Base-by-base conservation (phyloP, 2,113 vertebrate genomes). In the Sinocyclocheilus maitianheensis region DNA sequence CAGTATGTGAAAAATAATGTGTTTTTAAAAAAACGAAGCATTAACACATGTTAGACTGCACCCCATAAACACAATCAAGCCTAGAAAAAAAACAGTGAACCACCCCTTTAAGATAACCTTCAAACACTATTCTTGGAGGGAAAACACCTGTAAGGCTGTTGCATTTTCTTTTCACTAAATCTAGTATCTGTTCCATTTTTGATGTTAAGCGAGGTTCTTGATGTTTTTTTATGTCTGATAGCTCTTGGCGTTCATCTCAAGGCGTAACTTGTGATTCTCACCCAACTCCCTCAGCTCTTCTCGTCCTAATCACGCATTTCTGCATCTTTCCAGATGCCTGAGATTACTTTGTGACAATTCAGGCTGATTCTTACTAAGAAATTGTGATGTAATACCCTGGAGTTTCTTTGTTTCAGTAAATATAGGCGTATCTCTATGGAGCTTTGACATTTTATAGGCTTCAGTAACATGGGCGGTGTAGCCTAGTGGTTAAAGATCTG, bases 341-440 rank as follows among this genome's bases (percentile, higher is more conserved):
- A 85, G 85, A 88, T 93, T 90, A 85, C 77, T 58, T 84, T 83
- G 78, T 65, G 30, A 60, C 69, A 37, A 90, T 84, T 46, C 72
- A 30, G 67, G 81, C 77, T 79, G 75, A 77, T 71, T 63, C 34
- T 48, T 74, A 24, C 77, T 72, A 40, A 14, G 53, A 78, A 78
- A 85, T 16, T 71, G 63, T 76, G 84, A 92, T 90, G 79, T 90
- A 90, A 92, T 82, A 24, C 81, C 62, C 48, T 81, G 8, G n/a
- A 77, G 81, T 34, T 86, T 75, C 11, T 48, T 24, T 77, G 63
- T 76, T 51, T 34, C 60, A 67, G 77, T 55, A 65, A 55, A 51
- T 60, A 77, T 22, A 43, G 34, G 8, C 18, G 8, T 72, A 77
- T 63, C 22, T 65, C 13, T 81, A 11, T 62, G 12, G 37, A 46